Percentiles rank a stretch among this genome's conserved stretches.
Evolutionary conservation across 2,797 vertebrate species (phyloP).

Genomic region (Vireo griseus): DNA sequence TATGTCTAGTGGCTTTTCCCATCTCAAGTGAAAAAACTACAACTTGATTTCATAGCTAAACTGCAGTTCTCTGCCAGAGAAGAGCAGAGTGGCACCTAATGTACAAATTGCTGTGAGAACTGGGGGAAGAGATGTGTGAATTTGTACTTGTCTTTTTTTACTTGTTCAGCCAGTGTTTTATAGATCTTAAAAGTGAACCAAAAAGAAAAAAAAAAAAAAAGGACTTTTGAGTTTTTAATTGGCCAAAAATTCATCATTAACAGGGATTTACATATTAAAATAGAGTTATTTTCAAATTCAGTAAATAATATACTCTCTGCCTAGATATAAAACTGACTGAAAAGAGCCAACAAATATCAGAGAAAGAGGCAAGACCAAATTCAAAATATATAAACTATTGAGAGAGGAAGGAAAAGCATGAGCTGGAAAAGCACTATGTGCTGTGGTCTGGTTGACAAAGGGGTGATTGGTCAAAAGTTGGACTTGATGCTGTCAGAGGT

Average conservation of each 20-base stretch:
- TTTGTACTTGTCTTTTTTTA: background rate
- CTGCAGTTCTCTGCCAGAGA: background rate
- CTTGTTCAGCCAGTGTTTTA: background rate
- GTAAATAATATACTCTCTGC: background rate
- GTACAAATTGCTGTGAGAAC: background rate
- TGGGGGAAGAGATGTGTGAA: fast-evolving
- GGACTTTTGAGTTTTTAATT: background rate
- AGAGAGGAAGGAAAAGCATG: background rate
- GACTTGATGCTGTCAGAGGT: background rate
- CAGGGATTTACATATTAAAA: background rate
- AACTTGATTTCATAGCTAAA: background rate
- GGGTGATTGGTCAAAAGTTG: background rate
- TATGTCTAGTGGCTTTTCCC: background rate
- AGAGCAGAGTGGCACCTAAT: background rate
- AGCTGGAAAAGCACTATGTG: background rate
- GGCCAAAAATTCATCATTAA: background rate
- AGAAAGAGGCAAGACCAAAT: background rate
- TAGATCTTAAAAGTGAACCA: background rate
- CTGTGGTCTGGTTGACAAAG: background rate
- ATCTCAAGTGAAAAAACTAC: background rate
- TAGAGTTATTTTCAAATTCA: background rate
- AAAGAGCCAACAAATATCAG: background rate
- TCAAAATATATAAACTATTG: background rate
- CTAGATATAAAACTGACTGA: background rate
- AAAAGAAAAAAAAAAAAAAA: background rate